These are phyloP conservation scores for Mormoops blainvillei DNA, from an alignment of 2,113 vertebrate genomes.

Conservation along the genomic window DNA sequence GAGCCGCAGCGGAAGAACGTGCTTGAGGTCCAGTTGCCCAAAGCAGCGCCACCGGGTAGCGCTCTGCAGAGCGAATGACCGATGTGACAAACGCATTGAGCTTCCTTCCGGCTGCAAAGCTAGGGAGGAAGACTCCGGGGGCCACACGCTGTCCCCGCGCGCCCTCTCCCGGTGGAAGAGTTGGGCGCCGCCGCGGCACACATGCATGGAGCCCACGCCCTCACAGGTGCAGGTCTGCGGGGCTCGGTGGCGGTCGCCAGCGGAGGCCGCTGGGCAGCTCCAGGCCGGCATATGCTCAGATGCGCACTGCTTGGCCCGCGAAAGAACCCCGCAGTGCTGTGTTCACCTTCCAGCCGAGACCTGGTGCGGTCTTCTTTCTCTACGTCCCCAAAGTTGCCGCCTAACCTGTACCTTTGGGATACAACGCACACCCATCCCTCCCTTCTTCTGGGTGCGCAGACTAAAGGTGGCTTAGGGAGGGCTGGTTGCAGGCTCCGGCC, in stretches of 20 bases:
- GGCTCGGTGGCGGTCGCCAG: too few relatives aligned
- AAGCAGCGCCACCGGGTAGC: background rate
- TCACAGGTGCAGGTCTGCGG: too few relatives aligned
- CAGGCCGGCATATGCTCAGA: too few relatives aligned
- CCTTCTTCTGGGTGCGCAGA: background rate
- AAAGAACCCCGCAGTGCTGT: background rate
- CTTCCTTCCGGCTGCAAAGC: background rate
- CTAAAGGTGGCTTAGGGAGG: rapidly evolving
- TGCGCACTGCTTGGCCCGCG: background rate
- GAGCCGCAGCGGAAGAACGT: rapidly evolving
- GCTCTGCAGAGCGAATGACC: background rate
- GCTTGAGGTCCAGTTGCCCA: rapidly evolving
- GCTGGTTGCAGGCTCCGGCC: too few relatives aligned
- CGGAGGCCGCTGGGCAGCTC: too few relatives aligned
- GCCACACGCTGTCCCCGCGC: background rate
- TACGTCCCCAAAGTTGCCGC: background rate
- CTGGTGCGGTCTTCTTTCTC: background rate
- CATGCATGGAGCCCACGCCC: too few relatives aligned
- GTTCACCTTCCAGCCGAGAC: background rate
- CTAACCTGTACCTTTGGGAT: rapidly evolving
- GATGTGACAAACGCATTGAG: background rate
- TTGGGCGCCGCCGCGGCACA: too few relatives aligned
- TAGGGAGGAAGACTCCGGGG: background rate
- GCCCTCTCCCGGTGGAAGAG: background rate
- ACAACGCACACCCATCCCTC: rapidly evolving